Evolutionary conservation across 2,113 vertebrate genomes (phyloP).

Genomic region (Pungitius pungitius): DNA sequence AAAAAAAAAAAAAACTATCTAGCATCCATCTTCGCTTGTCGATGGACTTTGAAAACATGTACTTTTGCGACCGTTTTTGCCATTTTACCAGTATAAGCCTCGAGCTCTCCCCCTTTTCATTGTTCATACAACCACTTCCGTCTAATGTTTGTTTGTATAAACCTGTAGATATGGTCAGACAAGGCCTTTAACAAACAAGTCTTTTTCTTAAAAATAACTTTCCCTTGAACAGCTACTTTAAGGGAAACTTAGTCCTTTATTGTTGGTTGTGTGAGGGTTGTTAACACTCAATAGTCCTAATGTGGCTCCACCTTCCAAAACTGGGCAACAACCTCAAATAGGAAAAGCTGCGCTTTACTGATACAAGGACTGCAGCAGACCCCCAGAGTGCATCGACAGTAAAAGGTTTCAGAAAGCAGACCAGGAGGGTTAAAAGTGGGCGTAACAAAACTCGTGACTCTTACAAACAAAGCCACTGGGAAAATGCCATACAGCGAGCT

Average conservation of each 20-base stretch:
- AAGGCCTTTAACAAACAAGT: background rate
- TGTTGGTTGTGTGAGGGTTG: background rate
- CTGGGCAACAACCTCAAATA: background rate
- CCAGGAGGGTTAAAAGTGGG: background rate
- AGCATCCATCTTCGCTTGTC: background rate
- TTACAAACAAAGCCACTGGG: constrained; percentile 12
- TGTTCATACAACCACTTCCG: background rate
- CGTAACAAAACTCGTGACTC: constrained; percentile 5
- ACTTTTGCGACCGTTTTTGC: background rate
- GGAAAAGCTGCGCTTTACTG: constrained; percentile 11
- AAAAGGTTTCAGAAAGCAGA: constrained; percentile 6
- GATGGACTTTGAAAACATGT: background rate
- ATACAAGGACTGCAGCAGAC: constrained; percentile 9
- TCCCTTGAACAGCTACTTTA: background rate
- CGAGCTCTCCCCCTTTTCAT: background rate
- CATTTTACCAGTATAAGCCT: background rate
- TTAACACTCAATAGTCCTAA: background rate
- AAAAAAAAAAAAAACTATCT: too few relatives aligned
- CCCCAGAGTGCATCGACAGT: constrained; percentile 4
- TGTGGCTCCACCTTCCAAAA: constrained; percentile 6
- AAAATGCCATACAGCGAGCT: constrained; percentile 21
- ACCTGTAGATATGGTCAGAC: background rate
- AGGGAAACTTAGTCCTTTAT: background rate
- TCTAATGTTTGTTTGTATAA: background rate
- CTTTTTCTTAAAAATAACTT: background rate